Evolutionary conservation across 1,140 invertebrate species (phyloP), one percentile per base, ranked within the genome.

Genomic region (Cotesia glomerata): DNA sequence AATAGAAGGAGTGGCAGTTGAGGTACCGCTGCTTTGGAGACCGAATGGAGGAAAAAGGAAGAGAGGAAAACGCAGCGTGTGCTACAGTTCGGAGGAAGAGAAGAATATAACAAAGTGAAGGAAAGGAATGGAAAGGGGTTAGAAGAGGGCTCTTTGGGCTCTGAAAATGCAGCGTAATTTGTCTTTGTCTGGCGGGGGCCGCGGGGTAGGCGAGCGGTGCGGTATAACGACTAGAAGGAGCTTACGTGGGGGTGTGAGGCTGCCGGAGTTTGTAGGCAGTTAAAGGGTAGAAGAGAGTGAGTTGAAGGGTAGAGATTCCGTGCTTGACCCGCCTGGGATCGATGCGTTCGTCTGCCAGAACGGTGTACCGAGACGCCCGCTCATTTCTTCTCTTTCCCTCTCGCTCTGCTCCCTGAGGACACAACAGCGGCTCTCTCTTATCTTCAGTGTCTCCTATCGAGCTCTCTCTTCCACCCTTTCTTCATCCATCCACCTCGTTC

Each of bases 271-370:
- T 62, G 59, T 26, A 35, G 59, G 35, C 26, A n/a, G 13, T 62
- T n/a, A 34, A 26, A 34, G 59, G 62, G 76, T 59, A 51, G 49
- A 26, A 13, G 54, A 49, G 54, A 51, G 56, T 56, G 56, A 26
- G 62, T n/a, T 13, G 54, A 71, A 67, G 67, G 76, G 76, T 76
- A 80, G 74, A 77, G 79, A 82, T 85, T 85, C 82, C 83, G 84
- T 85, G 84, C 84, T 86, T 86, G 84, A 85, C 85, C 84, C 80
- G 84, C 83, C 84, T 84, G 84, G 84, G 85, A 86, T 87, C 85
- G 85, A 87, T 86, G 85, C 85, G 84, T 87, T 87, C 85, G 85
- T 87, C 85, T 87, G 85, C 85, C 85, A 85, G 84, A 86, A 85
- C 83, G 79, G 5, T 11, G 39, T 45, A 45, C 80, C 82, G 84